A percentile compares a stretch with the other conserved stretches of the same genome.
These are phyloP conservation scores for Tetheella fluctuosa DNA, from an alignment of 2,888 invertebrate genomes.

Conservation along the genomic window DNA sequence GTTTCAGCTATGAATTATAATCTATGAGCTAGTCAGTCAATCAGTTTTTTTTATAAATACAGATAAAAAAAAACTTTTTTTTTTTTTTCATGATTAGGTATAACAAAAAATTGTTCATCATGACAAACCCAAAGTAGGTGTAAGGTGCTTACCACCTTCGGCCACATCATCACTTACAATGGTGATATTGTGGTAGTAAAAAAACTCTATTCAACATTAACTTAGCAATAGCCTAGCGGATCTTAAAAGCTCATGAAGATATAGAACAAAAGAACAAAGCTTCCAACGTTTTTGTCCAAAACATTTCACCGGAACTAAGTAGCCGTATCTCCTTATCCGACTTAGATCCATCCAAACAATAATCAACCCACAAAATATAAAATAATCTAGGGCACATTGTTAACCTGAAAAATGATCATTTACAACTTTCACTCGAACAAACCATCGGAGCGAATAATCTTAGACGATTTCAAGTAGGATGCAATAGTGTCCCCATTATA, in stretches of 20 bases:
- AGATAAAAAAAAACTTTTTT: no score
- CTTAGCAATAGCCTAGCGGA: neutral
- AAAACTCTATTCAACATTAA: neutral
- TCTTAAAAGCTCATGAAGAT: neutral
- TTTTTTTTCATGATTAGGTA: no score
- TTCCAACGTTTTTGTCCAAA: neutral
- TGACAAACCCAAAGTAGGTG: no score
- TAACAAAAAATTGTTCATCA: no score
- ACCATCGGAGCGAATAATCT: constrained; percentile 45
- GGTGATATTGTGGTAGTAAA: no score
- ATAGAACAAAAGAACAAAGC: neutral
- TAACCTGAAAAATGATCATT: constrained; percentile 22
- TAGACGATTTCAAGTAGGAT: neutral
- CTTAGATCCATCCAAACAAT: neutral
- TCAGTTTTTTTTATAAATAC: no score
- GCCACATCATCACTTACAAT: no score
- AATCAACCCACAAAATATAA: neutral
- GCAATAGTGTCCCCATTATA: no score
- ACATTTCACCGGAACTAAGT: neutral
- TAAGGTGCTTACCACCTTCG: no score
- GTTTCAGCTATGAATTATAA: no score
- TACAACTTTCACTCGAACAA: constrained; percentile 51
- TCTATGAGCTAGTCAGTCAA: no score
- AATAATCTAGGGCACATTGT: neutral
- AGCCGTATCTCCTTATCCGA: constrained; percentile 1